Conservation (phyloP, 2,113 vertebrate species). For the Pachypanchax playfairii region DNA sequence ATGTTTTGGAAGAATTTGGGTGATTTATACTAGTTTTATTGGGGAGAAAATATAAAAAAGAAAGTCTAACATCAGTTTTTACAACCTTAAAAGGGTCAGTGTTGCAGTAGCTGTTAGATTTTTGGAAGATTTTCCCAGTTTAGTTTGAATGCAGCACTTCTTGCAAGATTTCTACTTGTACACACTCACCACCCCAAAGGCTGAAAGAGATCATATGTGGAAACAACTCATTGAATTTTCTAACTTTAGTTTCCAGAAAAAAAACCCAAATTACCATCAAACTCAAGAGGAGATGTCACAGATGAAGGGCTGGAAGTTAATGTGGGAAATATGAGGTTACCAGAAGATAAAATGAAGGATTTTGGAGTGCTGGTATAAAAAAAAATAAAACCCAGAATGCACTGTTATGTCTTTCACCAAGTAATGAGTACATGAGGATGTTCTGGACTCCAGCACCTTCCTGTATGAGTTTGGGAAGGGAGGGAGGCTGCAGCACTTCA, state of each 20-base stretch:
- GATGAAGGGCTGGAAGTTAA: neutral
- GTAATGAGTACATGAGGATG: neutral
- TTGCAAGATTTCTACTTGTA: neutral
- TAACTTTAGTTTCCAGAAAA: neutral
- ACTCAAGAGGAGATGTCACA: neutral
- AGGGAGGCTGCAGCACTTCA: neutral
- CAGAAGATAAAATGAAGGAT: neutral
- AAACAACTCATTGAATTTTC: neutral
- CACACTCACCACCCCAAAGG: neutral
- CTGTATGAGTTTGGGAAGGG: neutral
- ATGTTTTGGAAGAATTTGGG: slow-evolving; percentile 2
- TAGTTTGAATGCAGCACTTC: neutral
- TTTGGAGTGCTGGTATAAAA: neutral
- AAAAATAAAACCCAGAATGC: neutral
- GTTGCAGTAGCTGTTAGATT: no score
- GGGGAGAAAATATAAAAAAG: neutral
- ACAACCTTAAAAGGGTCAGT: no score
- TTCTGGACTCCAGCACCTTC: neutral
- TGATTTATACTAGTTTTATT: slow-evolving; percentile 13
- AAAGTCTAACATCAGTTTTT: no score
- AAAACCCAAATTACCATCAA: neutral
- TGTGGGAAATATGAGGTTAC: neutral
- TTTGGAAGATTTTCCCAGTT: neutral
- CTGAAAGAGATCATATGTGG: neutral
- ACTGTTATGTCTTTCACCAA: neutral